Percentiles rank a stretch among this genome's conserved stretches.
Evolutionary conservation across 2,888 invertebrate genomes (phyloP).

Genomic region (Druceiella hillmani): DNA sequence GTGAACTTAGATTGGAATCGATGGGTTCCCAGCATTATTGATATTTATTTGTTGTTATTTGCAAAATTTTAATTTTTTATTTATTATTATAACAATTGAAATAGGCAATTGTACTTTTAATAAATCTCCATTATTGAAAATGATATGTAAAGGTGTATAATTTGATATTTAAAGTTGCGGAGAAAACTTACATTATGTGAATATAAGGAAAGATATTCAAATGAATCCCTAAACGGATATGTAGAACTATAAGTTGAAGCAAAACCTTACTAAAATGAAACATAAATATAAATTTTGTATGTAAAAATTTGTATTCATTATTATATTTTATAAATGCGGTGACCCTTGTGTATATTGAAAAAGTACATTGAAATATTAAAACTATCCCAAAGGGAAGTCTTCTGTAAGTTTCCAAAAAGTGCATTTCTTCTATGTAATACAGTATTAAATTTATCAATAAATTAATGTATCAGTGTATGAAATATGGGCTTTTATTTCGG

Average conservation of each 20-base stretch:
- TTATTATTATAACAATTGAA: constrained; percentile 29
- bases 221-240: no score
- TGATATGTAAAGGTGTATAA: constrained; percentile 25
- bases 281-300: no score
- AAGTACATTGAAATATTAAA: constrained; percentile 26
- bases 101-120: constrained; percentile 39
- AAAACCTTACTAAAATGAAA: no score
- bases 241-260: no score
- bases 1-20: no score
- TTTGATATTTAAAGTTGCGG: constrained; percentile 35
- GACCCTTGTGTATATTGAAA: constrained; percentile 23
- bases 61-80: constrained; percentile 49
- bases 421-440: constrained; percentile 89
- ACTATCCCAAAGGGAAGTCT: constrained; percentile 62
- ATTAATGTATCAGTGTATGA: constrained; percentile 44
- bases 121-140: constrained; percentile 4
- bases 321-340: no score
- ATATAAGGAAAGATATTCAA: no score
- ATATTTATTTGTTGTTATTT: constrained; percentile 49
- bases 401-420: constrained; percentile 86
- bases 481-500: no score
- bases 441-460: constrained; percentile 73
- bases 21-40: background rate
- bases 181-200: constrained; percentile 35
- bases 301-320: no score